Evolutionary conservation across 2,797 vertebrate genomes (phyloP).

Genomic region (Cyclopterus lumpus): DNA sequence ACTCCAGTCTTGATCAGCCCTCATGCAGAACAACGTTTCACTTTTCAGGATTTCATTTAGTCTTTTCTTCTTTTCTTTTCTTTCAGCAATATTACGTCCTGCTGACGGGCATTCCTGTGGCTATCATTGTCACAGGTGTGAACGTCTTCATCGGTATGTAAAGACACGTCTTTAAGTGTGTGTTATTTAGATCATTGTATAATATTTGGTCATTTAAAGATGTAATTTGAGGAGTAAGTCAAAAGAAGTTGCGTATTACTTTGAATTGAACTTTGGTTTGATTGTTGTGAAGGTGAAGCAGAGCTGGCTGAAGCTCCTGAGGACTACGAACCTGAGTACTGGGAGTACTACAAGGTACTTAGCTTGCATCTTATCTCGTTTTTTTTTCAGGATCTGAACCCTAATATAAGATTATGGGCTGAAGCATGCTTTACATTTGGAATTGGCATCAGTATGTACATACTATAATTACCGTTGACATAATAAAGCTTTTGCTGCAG

Average conservation of each 20-base stretch:
- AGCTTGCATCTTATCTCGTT: background rate
- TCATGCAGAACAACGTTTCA: background rate
- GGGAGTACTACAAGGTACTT: slow-evolving; percentile 89
- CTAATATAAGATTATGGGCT: background rate
- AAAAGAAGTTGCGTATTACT: background rate
- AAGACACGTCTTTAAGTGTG: background rate
- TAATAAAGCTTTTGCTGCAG: background rate
- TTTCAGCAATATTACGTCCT: slow-evolving; percentile 88
- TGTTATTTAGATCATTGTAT: background rate
- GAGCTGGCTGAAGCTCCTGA: slow-evolving; percentile 93
- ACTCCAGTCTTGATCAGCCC: background rate
- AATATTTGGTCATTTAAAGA: background rate
- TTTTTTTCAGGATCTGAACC: background rate
- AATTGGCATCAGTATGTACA: background rate
- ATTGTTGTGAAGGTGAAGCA: slow-evolving; percentile 85
- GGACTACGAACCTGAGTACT: slow-evolving; percentile 92
- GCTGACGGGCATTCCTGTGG: slow-evolving; percentile 90
- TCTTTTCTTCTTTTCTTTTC: background rate
- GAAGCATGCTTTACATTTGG: background rate
- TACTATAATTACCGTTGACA: background rate
- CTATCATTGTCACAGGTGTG: slow-evolving; percentile 81
- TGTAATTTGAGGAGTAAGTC: background rate
- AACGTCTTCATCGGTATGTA: slow-evolving; percentile 94
- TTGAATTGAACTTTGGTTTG: slow-evolving; percentile 13
- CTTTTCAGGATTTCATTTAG: background rate